Base-by-base conservation (phyloP, 2,797 vertebrate genomes). In the Setipinna tenuifilis region DNA sequence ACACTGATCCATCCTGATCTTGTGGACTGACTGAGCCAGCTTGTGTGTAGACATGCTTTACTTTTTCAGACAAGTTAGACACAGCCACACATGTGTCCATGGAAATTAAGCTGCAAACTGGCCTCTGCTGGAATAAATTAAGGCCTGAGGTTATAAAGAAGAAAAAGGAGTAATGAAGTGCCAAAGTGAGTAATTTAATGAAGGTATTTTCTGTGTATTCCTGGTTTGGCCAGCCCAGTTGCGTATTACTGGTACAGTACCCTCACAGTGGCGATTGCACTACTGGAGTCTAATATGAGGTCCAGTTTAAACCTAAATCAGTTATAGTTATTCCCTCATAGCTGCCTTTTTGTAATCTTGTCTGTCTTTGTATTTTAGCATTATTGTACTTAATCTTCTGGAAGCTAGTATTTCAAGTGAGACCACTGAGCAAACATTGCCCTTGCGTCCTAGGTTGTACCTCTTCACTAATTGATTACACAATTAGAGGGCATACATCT, bases 1-100 rank as follows among this genome's bases (percentile, higher is more conserved):
- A 86, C 35, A 16, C 58, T 87, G 81, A 88, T 88, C 88, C 84
- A 82, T 57, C 61, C 85, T 83, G 71, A 78, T 78, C 71, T 78
- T 2, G 50, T 46, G n/a, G 35, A 83, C 54, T 35, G 35, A 83
- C 54, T 35, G 68, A 75, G 17, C 25, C 25, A 16, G 65, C 58
- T 84, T 81, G 65, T 19, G 19, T 41, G 68, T 50, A 82, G 46
- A 65, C 25, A 50, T 61, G 54, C 44, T 17, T 78, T 31, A 21
- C 7, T 35, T 31, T 16, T 31, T 78, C 31, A 11, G 19, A 78
- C 35, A 78, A 21, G 0, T 31, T 78, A 78, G 44, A 78, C 71
- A 78, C 6, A n/a, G 17, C 1, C 17, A 17, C 71, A 44, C 50
- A 10, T 21, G 35, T 78, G 35, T 10, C 35, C 1, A 19, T 78